Conservation (phyloP, 2,113 vertebrate genomes). For the Oenanthe melanoleuca region DNA sequence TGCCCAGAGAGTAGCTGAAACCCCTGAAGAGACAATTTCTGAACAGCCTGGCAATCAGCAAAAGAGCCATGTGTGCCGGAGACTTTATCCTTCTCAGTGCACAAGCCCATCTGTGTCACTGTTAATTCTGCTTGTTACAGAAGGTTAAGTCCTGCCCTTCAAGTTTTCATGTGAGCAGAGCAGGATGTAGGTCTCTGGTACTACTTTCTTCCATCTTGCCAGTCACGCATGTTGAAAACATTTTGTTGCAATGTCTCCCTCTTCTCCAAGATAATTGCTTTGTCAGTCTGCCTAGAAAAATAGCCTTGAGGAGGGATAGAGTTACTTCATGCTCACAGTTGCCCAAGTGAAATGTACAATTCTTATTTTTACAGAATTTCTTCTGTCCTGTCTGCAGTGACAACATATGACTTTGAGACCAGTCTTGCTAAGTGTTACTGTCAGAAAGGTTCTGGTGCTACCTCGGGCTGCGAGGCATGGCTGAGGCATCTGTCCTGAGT, state of each 20-base stretch:
- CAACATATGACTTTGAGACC: background rate
- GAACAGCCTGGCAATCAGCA: background rate
- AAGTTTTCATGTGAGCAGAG: background rate
- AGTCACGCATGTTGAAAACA: background rate
- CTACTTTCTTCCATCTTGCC: background rate
- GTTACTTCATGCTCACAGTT: background rate
- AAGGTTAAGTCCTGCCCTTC: slow-evolving; percentile 33
- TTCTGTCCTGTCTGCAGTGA: background rate
- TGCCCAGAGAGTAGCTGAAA: background rate
- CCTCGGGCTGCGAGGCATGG: background rate
- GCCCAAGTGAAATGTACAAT: background rate
- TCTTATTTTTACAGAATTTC: background rate
- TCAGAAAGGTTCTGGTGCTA: background rate
- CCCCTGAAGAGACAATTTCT: background rate
- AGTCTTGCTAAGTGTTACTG: background rate
- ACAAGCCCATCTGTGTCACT: slow-evolving; percentile 34
- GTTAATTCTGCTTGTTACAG: slow-evolving; percentile 36
- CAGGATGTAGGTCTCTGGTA: background rate
- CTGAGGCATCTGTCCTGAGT: background rate
- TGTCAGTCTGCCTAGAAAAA: background rate
- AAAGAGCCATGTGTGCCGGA: background rate
- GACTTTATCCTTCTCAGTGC: slow-evolving; percentile 17
- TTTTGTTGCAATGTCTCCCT: background rate
- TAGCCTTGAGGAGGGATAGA: background rate
- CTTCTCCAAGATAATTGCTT: background rate